Evolutionary conservation across 2,888 invertebrate species (phyloP), one percentile per base, ranked within the genome.

Genomic region (Troilus luridus): DNA sequence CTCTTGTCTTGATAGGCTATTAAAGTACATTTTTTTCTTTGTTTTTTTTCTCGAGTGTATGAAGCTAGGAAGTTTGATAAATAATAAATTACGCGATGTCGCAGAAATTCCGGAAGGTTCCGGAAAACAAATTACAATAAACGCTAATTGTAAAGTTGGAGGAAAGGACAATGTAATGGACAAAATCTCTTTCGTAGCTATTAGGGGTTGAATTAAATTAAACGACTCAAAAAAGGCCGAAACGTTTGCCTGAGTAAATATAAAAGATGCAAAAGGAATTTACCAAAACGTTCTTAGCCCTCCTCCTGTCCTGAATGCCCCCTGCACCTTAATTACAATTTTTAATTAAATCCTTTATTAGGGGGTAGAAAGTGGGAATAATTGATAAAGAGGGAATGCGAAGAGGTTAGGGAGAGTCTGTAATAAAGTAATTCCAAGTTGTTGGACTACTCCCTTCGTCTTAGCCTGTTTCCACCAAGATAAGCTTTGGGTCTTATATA

Each of bases 311-410:
- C 5, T 85, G 12, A 85, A 85, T 85, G 85, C 56, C 12, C 41
- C 72, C 85, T 85, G n/a, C 27, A 85, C 85, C 89, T 64, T 89
- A 89, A 89, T 89, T 89, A 89, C 89, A 64, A 64, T 89, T 89
- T 89, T 89, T 89, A 89, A 89, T 89, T 89, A 89, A 89, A 64
- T 89, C 88, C 88, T 54, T 89, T 89, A 89, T 89, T 64, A 88
- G 59, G 88, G 60, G 64, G 64, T 54, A 67, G 89, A 27, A 62
- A 89, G 54, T 60, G 64, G 64, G 64, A 62, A 89, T 89, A 89
- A 89, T 89, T 89, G 89, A 89, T 89, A 89, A 89, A 89, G 60
- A 88, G 88, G 88, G 27, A 62, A 88, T 59, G 88, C 21, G 19
- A 19, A 88, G 56, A 60, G 58, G 27, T 58, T 11, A 62, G 60